A percentile compares a stretch with the other conserved stretches of the same genome.
phyloP scores from a whole-genome alignment of 1,140 invertebrate genomes.

The Papilio dardanus region DNA sequence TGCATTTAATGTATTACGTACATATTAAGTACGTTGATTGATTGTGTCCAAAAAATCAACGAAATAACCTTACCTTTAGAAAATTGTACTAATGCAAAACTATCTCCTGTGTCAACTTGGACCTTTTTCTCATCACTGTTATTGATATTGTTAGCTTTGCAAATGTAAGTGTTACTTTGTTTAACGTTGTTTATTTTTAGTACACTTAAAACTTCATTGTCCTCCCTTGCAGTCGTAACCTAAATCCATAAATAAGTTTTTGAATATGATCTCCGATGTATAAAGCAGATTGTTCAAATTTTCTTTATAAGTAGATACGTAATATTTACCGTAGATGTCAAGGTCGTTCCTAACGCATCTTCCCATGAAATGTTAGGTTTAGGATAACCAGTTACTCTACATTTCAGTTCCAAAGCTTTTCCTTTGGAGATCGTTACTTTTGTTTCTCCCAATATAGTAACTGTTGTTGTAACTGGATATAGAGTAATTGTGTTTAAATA shows the following conservation, averaged over 20 bases:
- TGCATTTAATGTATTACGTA: too few species aligned
- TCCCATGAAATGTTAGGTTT: conserved; percentile 49
- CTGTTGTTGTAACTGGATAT: too few species aligned
- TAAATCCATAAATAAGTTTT: neutral
- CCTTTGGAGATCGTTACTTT: conserved; percentile 37
- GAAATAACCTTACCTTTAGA: conserved; percentile 40
- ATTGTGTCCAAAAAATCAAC: neutral
- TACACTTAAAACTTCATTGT: conserved; percentile 45
- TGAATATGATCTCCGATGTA: neutral
- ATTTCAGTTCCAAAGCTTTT: conserved; percentile 41
- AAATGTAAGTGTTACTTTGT: conserved; percentile 42
- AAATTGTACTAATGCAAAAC: conserved; percentile 36
- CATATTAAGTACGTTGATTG: too few species aligned
- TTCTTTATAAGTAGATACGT: neutral
- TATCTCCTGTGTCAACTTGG: conserved; percentile 35
- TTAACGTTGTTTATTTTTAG: conserved; percentile 39
- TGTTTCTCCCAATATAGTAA: conserved; percentile 39
- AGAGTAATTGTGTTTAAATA: too few species aligned
- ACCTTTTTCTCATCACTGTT: conserved; percentile 30
- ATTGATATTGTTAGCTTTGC: conserved; percentile 40
- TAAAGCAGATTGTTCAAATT: neutral
- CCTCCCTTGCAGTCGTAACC: conserved; percentile 31
- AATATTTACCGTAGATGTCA: neutral
- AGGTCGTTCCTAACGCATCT: conserved; percentile 15
- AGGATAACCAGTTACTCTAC: conserved; percentile 48